phyloP scores from a whole-genome alignment of 2,888 invertebrate genomes.

The Steinernema hermaphroditum region DNA sequence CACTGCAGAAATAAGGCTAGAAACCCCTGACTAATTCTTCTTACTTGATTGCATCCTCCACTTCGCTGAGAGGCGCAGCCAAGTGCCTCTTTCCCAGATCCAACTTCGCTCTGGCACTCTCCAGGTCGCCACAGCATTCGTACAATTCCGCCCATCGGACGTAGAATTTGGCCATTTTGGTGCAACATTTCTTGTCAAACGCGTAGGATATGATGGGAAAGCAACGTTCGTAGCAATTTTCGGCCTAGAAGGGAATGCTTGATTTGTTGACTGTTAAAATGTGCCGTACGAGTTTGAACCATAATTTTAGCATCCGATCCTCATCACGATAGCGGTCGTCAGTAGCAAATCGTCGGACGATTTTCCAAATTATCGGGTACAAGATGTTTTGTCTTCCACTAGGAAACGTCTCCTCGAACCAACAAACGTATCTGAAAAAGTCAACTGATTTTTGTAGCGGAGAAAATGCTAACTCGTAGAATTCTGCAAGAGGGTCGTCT shows the following conservation, averaged over 20 bases:
- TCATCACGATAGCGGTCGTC: slow-evolving; percentile 42
- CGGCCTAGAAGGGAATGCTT: slow-evolving; percentile 2
- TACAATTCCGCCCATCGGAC: slow-evolving; percentile 41
- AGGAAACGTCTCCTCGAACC: slow-evolving; percentile 43
- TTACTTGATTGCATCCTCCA: slow-evolving; percentile 13
- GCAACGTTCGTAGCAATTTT: slow-evolving; percentile 34
- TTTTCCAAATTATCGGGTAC: slow-evolving; percentile 45
- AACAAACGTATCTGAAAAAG: slow-evolving; percentile 18
- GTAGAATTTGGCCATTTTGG: slow-evolving; percentile 47
- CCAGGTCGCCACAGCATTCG: background rate
- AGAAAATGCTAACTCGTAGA: slow-evolving; percentile 14
- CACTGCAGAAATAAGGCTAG: background rate
- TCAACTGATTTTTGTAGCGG: background rate
- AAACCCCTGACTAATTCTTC: too few species aligned
- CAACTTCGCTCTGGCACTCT: background rate
- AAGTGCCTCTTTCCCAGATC: slow-evolving; percentile 2
- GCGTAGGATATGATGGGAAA: slow-evolving; percentile 54
- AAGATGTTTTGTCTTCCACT: slow-evolving; percentile 38
- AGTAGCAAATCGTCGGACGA: slow-evolving; percentile 40
- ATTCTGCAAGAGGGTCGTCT: background rate
- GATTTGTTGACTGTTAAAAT: background rate
- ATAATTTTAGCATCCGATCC: slow-evolving; percentile 46
- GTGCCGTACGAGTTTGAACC: slow-evolving; percentile 38
- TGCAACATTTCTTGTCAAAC: slow-evolving; percentile 44
- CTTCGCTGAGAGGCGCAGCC: background rate